A percentile compares a stretch with the other conserved stretches of the same genome.
These are phyloP conservation scores for Tragelaphus eurycerus DNA, from an alignment of 2,797 vertebrate genomes.

Conservation along the genomic window DNA sequence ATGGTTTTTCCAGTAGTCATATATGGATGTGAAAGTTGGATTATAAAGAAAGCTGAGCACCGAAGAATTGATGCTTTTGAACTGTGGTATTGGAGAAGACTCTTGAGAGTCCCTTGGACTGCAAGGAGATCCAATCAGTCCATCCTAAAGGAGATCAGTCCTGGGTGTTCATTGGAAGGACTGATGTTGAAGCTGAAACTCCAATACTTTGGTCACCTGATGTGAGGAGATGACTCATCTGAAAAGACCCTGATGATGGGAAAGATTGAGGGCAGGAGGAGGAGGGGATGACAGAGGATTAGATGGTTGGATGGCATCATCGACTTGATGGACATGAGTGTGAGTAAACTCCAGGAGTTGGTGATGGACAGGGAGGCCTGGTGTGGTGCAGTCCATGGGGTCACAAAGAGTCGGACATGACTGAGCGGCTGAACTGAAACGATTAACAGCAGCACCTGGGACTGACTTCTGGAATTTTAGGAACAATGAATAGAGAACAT, in stretches of 20 bases:
- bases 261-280: neutral
- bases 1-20: no score
- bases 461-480: neutral
- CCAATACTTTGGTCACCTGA: neutral
- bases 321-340: neutral
- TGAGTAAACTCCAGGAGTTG: neutral
- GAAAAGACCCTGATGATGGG: neutral
- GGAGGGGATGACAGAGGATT: neutral
- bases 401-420: accelerated
- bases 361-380: neutral
- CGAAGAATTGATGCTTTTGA: no score
- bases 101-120: neutral
- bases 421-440: neutral
- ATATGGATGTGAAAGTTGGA: no score
- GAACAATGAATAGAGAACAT: neutral
- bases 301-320: neutral
- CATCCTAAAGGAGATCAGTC: neutral
- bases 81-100: no score
- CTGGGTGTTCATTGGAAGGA: neutral
- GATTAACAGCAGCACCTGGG: neutral
- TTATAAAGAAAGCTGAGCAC: no score
- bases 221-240: neutral
- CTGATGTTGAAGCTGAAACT: neutral
- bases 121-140: neutral
- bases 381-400: neutral